Evolutionary conservation across 2,888 invertebrate species (phyloP), one percentile per base, ranked within the genome.

Genomic region (Cepaea hortensis): DNA sequence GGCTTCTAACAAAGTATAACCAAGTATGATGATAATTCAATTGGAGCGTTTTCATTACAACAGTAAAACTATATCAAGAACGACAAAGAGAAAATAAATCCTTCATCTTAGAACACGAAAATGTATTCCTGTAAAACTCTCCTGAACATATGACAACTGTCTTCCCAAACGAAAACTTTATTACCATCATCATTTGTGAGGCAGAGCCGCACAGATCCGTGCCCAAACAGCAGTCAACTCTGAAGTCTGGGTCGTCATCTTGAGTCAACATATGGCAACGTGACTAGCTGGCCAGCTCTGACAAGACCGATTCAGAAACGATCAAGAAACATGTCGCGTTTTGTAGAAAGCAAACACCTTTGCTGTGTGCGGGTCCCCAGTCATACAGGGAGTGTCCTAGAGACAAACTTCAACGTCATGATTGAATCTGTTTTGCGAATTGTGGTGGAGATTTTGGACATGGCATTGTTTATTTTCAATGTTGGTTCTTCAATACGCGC

Each of bases 311-410:
- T 77, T 81, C 50, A 23, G 65, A 61, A 73, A 9, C 85, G 85
- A 85, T 85, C 85, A 85, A 73, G 81, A 85, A 85, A 81, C 81
- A 80, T 70, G 85, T 61, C 80, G 85, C 85, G 85, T 85, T 85
- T 85, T 85, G 85, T 73, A 85, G 73, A 85, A 76, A 81, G 70
- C 81, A 85, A 85, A 85, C 73, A 85, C 62, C 73, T 77, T 81
- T 48, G 20, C 50, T 46, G 13, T 9, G 55, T 62, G 35, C 15
- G 46, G n/a, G 61, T 50, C 18, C 35, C 50, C 85, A 20, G 23
- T 46, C 46, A 23, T 72, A 65, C 48, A 73, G 73, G 46, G 46
- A 72, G 48, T 55, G 80, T 80, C 81, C 85, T 72, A 72, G 85
- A 15, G 76, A 6, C 76, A 76, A 76, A 72, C 85, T 55, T 50